Conservation (phyloP, 1,140 invertebrate genomes). For the Drosophila parvula region DNA sequence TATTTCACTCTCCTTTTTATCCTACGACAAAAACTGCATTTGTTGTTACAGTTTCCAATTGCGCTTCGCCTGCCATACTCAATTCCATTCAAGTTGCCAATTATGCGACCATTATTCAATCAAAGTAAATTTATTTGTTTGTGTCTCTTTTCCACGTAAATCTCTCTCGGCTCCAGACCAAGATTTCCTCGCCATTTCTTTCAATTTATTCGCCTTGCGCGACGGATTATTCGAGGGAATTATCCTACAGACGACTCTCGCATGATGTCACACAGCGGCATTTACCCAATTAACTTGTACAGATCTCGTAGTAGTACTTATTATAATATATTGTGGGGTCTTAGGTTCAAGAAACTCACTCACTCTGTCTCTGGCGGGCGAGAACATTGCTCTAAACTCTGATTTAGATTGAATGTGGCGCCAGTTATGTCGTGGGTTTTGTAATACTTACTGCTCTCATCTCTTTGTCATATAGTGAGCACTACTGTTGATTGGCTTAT, state of each 20-base stretch:
- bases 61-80: constrained; percentile 81
- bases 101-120: constrained; percentile 84
- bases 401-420: constrained; percentile 62
- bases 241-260: constrained; percentile 49
- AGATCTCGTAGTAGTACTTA: constrained; percentile 1
- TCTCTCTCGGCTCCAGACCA: constrained; percentile 26
- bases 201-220: constrained; percentile 79
- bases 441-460: constrained; percentile 15
- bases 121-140: constrained; percentile 84
- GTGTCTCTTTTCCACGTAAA: constrained; percentile 82
- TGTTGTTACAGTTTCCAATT: constrained; percentile 67
- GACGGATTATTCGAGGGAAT: constrained; percentile 71
- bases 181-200: constrained; percentile 48
- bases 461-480: background rate
- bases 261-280: constrained; percentile 66
- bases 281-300: constrained; percentile 63
- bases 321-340: constrained; percentile 3
- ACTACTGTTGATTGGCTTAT: constrained; percentile 32
- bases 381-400: constrained; percentile 26
- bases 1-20: constrained; percentile 1
- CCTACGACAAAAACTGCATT: constrained; percentile 9
- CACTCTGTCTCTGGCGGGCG: constrained; percentile 6
- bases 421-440: constrained; percentile 41
- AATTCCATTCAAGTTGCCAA: constrained; percentile 84
- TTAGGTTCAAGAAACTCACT: constrained; percentile 73